phyloP scores from a whole-genome alignment of 2,888 invertebrate genomes.

The Athrips mouffetella region DNA sequence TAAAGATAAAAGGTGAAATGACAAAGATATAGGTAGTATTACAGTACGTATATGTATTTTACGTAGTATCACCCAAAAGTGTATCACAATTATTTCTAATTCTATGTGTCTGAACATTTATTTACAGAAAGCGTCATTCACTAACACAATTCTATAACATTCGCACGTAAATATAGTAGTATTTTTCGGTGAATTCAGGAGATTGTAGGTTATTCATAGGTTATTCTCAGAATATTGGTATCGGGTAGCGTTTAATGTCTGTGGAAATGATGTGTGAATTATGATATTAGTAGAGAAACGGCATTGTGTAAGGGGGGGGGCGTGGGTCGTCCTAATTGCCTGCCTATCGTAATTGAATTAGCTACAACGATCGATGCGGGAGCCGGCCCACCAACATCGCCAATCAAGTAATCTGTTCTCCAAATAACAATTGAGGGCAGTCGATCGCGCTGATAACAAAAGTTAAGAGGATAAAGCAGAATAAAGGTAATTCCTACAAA shows the following conservation, averaged over 20 bases:
- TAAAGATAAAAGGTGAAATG: no score
- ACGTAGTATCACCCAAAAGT: no score
- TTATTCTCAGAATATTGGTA: no score
- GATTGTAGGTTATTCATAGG: no score
- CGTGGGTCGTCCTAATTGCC: conserved; percentile 25
- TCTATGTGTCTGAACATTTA: background rate
- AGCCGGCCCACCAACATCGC: conserved; percentile 18
- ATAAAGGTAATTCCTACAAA: background rate
- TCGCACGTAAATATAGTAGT: no score
- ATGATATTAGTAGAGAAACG: background rate
- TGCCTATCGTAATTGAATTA: conserved; percentile 26
- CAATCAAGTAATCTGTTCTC: conserved; percentile 26
- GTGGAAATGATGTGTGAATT: background rate
- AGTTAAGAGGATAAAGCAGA: no score
- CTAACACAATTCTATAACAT: no score
- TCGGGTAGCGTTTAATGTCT: no score
- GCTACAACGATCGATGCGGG: conserved; percentile 21
- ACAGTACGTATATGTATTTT: no score
- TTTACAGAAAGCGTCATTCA: background rate
- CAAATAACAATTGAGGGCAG: conserved; percentile 24
- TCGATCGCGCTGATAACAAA: conserved; percentile 29
- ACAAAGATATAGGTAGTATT: no score
- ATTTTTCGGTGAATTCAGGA: no score
- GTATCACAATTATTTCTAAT: background rate
- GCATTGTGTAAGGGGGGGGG: background rate